Percentiles rank a stretch among this genome's conserved stretches.
These are phyloP conservation scores for Gymnopithys bicolor DNA, from an alignment of 2,797 vertebrate genomes.

Conservation along the genomic window DNA sequence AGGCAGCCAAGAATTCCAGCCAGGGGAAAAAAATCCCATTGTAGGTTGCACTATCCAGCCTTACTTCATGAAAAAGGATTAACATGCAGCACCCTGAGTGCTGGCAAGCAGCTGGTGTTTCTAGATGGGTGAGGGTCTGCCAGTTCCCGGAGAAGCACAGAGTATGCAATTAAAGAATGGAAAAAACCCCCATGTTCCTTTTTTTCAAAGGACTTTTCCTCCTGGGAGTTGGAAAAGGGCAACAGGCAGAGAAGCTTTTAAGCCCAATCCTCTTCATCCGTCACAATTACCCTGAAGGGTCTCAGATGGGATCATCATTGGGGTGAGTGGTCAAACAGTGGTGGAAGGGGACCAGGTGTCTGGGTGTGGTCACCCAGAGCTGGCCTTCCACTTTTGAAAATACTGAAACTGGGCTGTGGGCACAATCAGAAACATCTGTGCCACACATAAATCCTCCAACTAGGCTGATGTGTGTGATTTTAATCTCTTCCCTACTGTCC, in stretches of 20 bases:
- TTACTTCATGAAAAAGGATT: neutral
- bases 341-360: neutral
- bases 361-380: neutral
- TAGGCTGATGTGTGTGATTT: neutral
- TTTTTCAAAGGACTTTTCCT: neutral
- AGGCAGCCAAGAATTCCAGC: neutral
- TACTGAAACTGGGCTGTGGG: neutral
- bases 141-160: neutral
- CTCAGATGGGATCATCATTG: neutral
- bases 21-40: neutral
- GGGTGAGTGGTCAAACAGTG: neutral
- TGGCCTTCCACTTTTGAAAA: neutral
- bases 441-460: neutral
- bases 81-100: neutral
- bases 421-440: neutral
- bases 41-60: neutral
- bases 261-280: neutral
- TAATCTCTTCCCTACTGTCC: neutral
- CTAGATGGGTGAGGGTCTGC: neutral
- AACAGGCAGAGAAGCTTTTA: neutral
- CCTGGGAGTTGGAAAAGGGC: neutral
- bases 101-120: neutral
- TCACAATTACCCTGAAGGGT: neutral
- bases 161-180: neutral
- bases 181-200: neutral